Conservation (phyloP, 2,797 vertebrate genomes). For the Sandelia bainsii region DNA sequence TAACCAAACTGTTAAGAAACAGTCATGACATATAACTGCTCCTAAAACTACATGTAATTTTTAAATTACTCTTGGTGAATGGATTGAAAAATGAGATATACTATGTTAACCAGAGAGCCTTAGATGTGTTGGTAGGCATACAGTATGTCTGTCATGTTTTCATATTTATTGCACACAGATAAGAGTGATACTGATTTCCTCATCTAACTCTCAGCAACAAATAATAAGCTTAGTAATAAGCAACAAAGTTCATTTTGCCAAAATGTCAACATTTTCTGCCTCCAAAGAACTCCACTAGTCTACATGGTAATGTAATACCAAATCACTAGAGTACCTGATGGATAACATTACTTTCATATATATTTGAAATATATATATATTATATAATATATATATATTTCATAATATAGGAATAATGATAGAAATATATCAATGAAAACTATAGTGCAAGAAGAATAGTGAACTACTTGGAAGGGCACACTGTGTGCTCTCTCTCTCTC, state of each 20-base stretch:
- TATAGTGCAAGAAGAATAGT: conserved; percentile 5
- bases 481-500: conserved; percentile 25
- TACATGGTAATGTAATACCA: not conserved
- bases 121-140: not conserved
- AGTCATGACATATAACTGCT: not conserved
- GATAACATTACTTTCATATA: not conserved
- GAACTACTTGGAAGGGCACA: conserved; percentile 40
- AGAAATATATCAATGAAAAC: not conserved
- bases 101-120: too few species aligned
- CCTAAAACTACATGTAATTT: not conserved
- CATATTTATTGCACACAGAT: not conserved
- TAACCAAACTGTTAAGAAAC: too few species aligned
- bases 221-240: not conserved
- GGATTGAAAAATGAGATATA: too few species aligned
- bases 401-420: not conserved
- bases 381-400: too few species aligned
- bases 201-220: not conserved
- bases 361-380: too few species aligned
- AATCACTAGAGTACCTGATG: not conserved
- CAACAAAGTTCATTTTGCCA: not conserved
- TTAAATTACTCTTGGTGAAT: not conserved
- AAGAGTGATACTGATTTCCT: not conserved
- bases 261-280: not conserved
- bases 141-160: too few species aligned
- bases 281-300: not conserved